phyloP scores from a whole-genome alignment of 92 coral and sea anemone genomes.

The Porites divaricata region DNA sequence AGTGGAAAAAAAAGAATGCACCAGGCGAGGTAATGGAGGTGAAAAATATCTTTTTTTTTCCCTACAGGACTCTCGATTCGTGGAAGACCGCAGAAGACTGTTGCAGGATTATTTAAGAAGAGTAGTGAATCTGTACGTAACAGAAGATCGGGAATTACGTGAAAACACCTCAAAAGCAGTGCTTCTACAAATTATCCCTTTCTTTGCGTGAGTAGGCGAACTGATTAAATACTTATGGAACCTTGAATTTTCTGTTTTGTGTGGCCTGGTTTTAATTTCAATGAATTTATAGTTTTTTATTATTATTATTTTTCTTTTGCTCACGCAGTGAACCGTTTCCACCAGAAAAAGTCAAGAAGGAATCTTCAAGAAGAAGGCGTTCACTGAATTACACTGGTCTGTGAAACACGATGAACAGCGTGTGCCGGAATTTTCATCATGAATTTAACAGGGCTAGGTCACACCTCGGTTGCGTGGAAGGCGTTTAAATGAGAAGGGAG shows the following conservation, averaged over 20 bases:
- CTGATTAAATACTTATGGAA: not conserved
- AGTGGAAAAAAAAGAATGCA: too few species aligned
- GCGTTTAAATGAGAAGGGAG: not conserved
- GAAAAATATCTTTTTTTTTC: not conserved
- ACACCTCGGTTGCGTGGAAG: not conserved
- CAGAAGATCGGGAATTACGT: slow-evolving; percentile 66
- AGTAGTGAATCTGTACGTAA: slow-evolving; percentile 80
- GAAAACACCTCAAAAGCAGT: slow-evolving; percentile 76
- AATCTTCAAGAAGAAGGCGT: slow-evolving; percentile 37
- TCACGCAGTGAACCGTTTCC: slow-evolving; percentile 78
- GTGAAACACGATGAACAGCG: slow-evolving; percentile 19
- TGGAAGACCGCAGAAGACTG: slow-evolving; percentile 86
- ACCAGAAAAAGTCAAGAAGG: slow-evolving; percentile 49
- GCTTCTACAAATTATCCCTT: slow-evolving; percentile 72
- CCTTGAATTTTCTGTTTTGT: not conserved
- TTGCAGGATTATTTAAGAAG: slow-evolving; percentile 88
- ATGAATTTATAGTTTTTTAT: not conserved
- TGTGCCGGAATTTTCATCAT: not conserved
- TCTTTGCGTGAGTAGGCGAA: slow-evolving; percentile 77
- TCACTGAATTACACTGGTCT: slow-evolving; percentile 73
- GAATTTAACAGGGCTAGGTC: not conserved
- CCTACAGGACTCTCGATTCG: slow-evolving; percentile 84
- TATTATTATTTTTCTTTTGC: not conserved
- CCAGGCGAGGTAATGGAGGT: too few species aligned
- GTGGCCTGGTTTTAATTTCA: not conserved